phyloP scores from a whole-genome alignment of 2,888 invertebrate species.

The Drosophila paranaensis region DNA sequence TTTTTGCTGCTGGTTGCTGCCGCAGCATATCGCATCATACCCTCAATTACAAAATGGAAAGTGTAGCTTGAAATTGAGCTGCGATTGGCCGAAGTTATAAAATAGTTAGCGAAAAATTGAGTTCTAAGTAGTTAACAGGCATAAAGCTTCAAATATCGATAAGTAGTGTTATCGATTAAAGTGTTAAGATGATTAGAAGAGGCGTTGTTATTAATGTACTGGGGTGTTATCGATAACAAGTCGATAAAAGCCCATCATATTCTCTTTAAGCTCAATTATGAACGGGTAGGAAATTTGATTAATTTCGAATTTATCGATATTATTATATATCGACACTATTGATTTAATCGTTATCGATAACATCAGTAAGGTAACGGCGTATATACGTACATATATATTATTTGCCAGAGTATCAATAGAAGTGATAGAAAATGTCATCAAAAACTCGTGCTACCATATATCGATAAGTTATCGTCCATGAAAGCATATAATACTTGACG shows the following conservation, averaged over 20 bases:
- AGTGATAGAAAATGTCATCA: background rate
- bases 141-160: background rate
- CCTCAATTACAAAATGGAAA: slow-evolving; percentile 35
- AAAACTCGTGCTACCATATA: background rate
- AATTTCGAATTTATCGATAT: no score
- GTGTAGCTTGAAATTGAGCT: slow-evolving; percentile 25
- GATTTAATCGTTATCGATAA: no score
- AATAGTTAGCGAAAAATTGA: slow-evolving; percentile 1
- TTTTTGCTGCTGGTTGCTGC: slow-evolving; percentile 12
- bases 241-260: no score
- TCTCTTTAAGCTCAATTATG: no score
- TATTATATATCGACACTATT: no score
- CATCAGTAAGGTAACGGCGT: no score
- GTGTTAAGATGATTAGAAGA: background rate
- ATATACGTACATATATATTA: no score
- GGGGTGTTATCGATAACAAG: no score
- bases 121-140: background rate
- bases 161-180: background rate
- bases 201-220: background rate
- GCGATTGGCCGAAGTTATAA: background rate
- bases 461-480: no score
- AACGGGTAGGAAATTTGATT: no score
- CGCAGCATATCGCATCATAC: slow-evolving; percentile 25
- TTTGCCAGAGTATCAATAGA: no score
- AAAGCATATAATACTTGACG: background rate